phyloP scores from a whole-genome alignment of 2,113 vertebrate genomes.

The Brienomyrus brachyistius region DNA sequence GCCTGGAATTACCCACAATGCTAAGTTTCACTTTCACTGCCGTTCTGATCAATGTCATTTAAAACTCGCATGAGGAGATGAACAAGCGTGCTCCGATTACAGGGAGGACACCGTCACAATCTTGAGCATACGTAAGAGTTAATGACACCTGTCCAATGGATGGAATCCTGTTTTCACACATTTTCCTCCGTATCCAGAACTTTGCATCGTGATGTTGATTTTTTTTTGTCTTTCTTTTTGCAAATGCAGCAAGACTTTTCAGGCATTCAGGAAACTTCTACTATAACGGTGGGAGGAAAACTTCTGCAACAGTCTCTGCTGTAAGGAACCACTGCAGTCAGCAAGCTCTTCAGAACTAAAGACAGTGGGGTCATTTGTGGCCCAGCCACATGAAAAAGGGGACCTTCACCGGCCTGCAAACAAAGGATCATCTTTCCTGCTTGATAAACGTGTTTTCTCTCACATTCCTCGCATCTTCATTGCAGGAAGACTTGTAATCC shows the following conservation, averaged over 20 bases:
- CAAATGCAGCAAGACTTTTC: background rate
- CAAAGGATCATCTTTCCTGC: background rate
- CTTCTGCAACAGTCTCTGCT: background rate
- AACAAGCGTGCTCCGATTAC: background rate
- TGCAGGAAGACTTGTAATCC: background rate
- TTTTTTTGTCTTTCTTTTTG: background rate
- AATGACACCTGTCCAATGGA: background rate
- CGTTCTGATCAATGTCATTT: background rate
- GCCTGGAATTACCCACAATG: background rate
- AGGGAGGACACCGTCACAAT: background rate
- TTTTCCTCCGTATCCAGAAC: background rate
- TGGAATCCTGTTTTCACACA: slow-evolving; percentile 7
- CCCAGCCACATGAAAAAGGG: background rate
- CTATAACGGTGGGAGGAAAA: background rate
- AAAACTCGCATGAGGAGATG: background rate
- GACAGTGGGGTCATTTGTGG: background rate
- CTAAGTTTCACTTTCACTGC: background rate
- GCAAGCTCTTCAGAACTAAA: background rate
- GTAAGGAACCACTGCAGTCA: background rate
- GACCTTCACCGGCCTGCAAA: background rate
- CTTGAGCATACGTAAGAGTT: background rate
- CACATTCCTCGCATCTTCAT: background rate
- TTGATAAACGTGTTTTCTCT: background rate
- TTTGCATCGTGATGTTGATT: background rate
- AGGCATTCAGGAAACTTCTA: slow-evolving; percentile 1